Evolutionary conservation across 2,113 vertebrate species (phyloP), one percentile per base, ranked within the genome.

Genomic region (Marcusenius ussheri): DNA sequence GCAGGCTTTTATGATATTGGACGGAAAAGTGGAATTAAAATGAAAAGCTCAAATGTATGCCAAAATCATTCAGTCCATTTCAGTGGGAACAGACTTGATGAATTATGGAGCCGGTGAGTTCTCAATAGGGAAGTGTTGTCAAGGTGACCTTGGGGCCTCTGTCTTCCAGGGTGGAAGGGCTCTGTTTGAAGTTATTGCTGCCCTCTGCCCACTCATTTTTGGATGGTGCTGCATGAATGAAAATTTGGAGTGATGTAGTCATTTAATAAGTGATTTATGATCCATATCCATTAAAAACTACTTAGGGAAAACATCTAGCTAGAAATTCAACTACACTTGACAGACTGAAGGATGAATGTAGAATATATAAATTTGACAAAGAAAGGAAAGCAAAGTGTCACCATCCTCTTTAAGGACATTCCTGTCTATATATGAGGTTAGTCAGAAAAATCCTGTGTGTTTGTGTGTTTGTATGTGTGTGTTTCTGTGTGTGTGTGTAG

Each of bases 21-120:
- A 56, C 56, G 50, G 85, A 87, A 87, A 87, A 19, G 31, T 21
- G 85, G 53, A 87, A 87, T 51, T 87, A 87, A 87, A 87, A 87
- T 53, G 83, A 47, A 56, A 87, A n/a, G 13, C 7, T 19, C 17
- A 87, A 56, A 87, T 53, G 85, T 47, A 56, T 87, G 85, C 85
- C 85, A 87, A n/a, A 53, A 39, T 53, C 50, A 35, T 53, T 53
- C 85, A 87, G 50, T 56, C 85, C 50, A 87, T 53, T 87, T 87
- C 85, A 35, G 7, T 39, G 50, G 85, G 31, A 56, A 35, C n/a
- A 35, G 49, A 47, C 50, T 50, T 13, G 27, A 19, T 87, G 85
- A 42, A 53, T 53, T 35, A 87, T 56, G 85, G 85, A 27, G 1
- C 50, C 5, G 50, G 27, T 10, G 47, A 87, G 50, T 19, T 53